Percentiles rank a stretch among this genome's conserved stretches.
Conservation (phyloP, 1,140 invertebrate species). For the Ostrea edulis region DNA sequence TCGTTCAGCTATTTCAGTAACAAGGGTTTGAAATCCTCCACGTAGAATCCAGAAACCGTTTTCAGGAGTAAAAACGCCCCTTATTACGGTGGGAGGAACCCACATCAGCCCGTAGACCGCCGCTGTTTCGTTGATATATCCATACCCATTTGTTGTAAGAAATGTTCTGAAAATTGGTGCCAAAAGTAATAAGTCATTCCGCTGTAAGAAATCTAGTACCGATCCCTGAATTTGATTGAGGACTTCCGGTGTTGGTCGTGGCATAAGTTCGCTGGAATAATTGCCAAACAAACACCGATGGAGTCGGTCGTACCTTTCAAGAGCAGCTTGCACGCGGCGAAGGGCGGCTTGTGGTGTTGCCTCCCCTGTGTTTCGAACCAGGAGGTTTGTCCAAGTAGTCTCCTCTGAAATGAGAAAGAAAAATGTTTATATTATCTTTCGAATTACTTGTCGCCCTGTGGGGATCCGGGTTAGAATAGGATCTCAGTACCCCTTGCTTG, state of each 20-base stretch:
- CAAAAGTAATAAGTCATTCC: constrained; percentile 16
- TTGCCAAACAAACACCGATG: constrained; percentile 34
- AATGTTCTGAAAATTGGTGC: background rate
- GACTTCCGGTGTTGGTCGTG: constrained; percentile 1
- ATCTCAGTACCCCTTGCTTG: too few species aligned
- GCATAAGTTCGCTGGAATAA: constrained; percentile 41
- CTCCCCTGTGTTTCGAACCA: background rate
- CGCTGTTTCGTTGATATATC: constrained; percentile 40
- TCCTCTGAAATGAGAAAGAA: background rate
- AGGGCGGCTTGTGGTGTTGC: background rate
- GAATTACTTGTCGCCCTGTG: too few species aligned
- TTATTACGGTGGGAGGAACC: constrained; percentile 27
- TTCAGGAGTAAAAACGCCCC: background rate
- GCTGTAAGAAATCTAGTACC: constrained; percentile 28
- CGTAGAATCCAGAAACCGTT: constrained; percentile 10
- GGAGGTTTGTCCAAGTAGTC: background rate
- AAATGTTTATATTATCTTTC: too few species aligned
- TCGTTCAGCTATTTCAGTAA: constrained; percentile 16
- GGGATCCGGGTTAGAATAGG: too few species aligned
- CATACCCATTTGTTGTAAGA: constrained; percentile 39
- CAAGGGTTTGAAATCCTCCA: constrained; percentile 28
- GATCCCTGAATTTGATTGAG: constrained; percentile 15
- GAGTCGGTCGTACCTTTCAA: constrained; percentile 13
- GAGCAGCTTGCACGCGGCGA: background rate
- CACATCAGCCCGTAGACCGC: constrained; percentile 43